phyloP scores from a whole-genome alignment of 1,140 invertebrate species.

The Telenomus remus region DNA sequence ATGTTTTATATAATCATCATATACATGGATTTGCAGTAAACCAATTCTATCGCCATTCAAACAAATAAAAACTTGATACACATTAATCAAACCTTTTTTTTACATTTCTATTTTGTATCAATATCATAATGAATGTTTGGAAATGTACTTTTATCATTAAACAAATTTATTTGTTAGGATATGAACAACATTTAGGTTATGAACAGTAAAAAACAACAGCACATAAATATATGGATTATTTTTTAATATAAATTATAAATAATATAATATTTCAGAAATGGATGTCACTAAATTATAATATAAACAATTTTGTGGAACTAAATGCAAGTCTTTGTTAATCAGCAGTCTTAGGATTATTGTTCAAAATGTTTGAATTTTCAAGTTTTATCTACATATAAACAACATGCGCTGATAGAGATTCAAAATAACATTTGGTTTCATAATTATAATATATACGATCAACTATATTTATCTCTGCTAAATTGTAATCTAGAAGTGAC shows the following conservation, averaged over 20 bases:
- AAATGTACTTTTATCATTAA: too few relatives aligned
- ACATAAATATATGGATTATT: constrained; percentile 34
- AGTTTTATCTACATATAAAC: constrained; percentile 48
- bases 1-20: neutral
- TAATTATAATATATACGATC: too few relatives aligned
- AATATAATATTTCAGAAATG: constrained; percentile 35
- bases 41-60: too few relatives aligned
- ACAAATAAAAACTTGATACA: too few relatives aligned
- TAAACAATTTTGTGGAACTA: constrained; percentile 39
- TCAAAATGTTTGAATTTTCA: constrained; percentile 43
- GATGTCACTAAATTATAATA: constrained; percentile 35
- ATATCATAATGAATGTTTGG: too few relatives aligned
- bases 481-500: neutral
- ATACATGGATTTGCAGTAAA: neutral
- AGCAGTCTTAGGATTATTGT: constrained; percentile 50
- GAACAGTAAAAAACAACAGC: constrained; percentile 11
- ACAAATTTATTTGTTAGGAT: too few relatives aligned
- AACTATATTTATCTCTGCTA: too few relatives aligned
- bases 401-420: constrained; percentile 8
- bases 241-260: constrained; percentile 49
- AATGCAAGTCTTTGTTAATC: constrained; percentile 48
- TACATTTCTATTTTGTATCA: too few relatives aligned
- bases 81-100: too few relatives aligned
- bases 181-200: neutral
- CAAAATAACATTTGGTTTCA: constrained; percentile 29